These are phyloP conservation scores for Drosophila quinaria DNA, from an alignment of 2,888 invertebrate species.

Conservation along the genomic window DNA sequence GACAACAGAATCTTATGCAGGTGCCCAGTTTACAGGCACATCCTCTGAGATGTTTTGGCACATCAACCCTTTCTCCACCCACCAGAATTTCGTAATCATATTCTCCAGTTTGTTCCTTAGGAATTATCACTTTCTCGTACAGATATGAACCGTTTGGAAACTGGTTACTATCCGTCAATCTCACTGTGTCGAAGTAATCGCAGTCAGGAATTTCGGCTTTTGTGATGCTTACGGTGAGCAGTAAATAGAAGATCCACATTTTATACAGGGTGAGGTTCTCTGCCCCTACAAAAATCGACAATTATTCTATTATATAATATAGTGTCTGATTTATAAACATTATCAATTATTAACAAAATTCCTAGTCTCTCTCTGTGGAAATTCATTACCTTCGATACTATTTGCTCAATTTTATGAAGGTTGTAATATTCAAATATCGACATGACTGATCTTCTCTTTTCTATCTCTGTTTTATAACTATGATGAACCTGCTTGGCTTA, in stretches of 20 bases:
- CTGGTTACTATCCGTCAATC: conserved; percentile 46
- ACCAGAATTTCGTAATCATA: conserved; percentile 53
- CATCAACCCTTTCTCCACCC: conserved; percentile 12
- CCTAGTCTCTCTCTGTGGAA: too few species aligned
- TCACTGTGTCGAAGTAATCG: conserved; percentile 67
- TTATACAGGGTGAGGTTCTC: not conserved
- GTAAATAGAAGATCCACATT: conserved; percentile 8
- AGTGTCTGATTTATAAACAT: too few species aligned
- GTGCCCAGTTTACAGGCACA: conserved; percentile 73
- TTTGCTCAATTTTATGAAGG: too few species aligned
- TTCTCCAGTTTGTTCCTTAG: conserved; percentile 44
- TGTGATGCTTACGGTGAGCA: not conserved
- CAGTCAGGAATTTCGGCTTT: conserved; percentile 53
- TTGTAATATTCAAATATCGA: too few species aligned
- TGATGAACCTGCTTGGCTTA: too few species aligned
- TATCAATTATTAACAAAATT: too few species aligned
- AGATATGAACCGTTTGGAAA: conserved; percentile 65
- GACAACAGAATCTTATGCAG: conserved; percentile 80
- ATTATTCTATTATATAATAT: not conserved
- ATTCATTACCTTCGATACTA: too few species aligned
- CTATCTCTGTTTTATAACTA: too few species aligned
- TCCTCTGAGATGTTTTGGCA: conserved; percentile 60
- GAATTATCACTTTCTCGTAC: conserved; percentile 67
- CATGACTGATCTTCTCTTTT: too few species aligned
- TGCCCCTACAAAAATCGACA: not conserved